Evolutionary conservation across 2,113 vertebrate genomes (phyloP), one percentile per base, ranked within the genome.

Genomic region (Castor canadensis): DNA sequence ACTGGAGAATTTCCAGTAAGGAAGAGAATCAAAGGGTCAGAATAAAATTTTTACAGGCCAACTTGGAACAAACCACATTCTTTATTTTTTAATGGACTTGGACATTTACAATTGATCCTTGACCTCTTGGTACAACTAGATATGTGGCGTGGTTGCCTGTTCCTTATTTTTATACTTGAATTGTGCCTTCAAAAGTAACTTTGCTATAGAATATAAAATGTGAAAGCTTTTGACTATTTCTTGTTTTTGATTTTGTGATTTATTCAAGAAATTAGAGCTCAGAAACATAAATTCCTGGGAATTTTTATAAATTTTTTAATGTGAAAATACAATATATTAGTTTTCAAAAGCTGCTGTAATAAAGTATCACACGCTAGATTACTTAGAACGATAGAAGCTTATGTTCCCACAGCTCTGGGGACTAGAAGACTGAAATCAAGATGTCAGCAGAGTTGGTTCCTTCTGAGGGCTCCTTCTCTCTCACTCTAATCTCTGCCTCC

Each of bases 61-160:
- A 66, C 28, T 71, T 85, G 54, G 73, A 93, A 92, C 86, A 88
- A 93, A 38, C 54, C 56, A 47, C 81, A 82, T 94, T 43, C 26
- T 95, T 94, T 85, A 75, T 69, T 87, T 92, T 97, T 80, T 58
- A 96, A 91, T 80, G 30, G 43, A 83, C 52, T 79, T 91, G 30
- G 86, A 75, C 56, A 45, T 88, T 64, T 88, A 87, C 56, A 54
- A 32, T 76, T 75, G 81, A 82, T 13, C 82, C 32, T 91, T 88
- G 72, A 60, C 38, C 72, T 95, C 60, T 32, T 91, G 43, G 10
- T 85, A 90, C 79, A 66, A 79, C 62, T 77, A 72, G 30, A 82
- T 26, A 45, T 52, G 13, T 43, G 15, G 12, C 4, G 0, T 0
- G 10, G n/a, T 52, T 85, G 40, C 35, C 56, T 87, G 43, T 89